phyloP scores from a whole-genome alignment of 1,140 invertebrate species.

The Pygmarrhopalites habei region DNA sequence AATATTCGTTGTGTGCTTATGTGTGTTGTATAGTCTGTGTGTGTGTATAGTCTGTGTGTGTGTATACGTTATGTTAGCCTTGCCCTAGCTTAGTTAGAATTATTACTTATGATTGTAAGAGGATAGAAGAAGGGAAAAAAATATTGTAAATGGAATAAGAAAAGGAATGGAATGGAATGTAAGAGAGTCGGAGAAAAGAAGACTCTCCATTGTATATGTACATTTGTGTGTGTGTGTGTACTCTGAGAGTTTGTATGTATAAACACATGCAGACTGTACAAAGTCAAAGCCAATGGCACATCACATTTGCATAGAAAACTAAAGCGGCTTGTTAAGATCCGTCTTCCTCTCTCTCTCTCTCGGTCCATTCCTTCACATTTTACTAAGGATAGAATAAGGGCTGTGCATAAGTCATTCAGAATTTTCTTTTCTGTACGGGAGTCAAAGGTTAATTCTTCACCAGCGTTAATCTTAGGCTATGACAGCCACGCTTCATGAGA shows the following conservation, averaged over 20 bases:
- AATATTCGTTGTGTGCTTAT: too few relatives aligned
- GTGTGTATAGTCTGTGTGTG: too few relatives aligned
- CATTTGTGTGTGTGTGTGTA: slow-evolving; percentile 4
- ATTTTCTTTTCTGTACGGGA: not conserved
- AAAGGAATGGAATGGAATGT: slow-evolving; percentile 4
- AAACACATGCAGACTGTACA: not conserved
- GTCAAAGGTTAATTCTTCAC: slow-evolving; percentile 38
- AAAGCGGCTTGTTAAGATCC: slow-evolving; percentile 25
- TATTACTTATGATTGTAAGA: too few relatives aligned
- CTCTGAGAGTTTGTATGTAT: not conserved
- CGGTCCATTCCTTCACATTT: too few relatives aligned
- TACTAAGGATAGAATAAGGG: too few relatives aligned
- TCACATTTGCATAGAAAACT: slow-evolving; percentile 30
- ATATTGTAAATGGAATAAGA: slow-evolving; percentile 1
- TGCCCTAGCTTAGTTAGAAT: too few relatives aligned
- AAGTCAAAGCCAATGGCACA: slow-evolving; percentile 7
- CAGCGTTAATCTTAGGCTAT: slow-evolving; percentile 35
- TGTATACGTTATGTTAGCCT: too few relatives aligned
- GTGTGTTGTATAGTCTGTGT: too few relatives aligned
- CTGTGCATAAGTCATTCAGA: slow-evolving; percentile 11
- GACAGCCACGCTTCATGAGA: slow-evolving; percentile 23
- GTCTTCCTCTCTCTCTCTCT: too few relatives aligned
- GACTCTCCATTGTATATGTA: slow-evolving; percentile 1
- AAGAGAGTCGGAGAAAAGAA: not conserved
- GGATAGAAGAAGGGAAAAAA: too few relatives aligned